Evolutionary conservation across 23 tunicate genomes (phyloP), one percentile per base, ranked within the genome.

Genomic region (Halocynthia aurantium): DNA sequence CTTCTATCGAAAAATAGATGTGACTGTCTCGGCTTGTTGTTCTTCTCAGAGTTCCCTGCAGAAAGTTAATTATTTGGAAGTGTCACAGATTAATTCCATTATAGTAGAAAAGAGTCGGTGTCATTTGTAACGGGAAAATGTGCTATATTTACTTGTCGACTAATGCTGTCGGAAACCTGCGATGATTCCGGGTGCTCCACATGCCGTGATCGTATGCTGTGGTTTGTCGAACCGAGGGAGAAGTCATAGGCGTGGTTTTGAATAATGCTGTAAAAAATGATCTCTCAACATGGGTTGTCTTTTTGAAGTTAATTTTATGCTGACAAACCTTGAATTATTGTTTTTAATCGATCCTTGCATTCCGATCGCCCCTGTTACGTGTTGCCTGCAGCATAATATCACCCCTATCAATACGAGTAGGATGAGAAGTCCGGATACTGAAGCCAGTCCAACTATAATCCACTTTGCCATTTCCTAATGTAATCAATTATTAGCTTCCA

Each of bases 1-100:
- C 92, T 10, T 86, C 92, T 58, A 86, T 86, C 7, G 92, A 86
- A 63, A 86, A 86, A 69, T 86, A 86, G n/a, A 86, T 86, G 70
- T 81, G 85, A 58, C 92, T 86, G 61, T 86, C 92, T 57, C 82
- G 61, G 67, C 84, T 86, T 57, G 82, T 70, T 7, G 80, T 82
- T 6, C 61, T 65, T 12, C 81, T 63, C 8, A 81, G 70, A 6
- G 85, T 76, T 22, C 69, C 92, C 92, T 86, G 73, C 22, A 54
- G 11, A 50, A 53, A 60, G 64, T 60, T 60, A 4, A 15, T n/a
- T 4, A 60, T 15, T 15, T 4, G 17, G 4, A 15, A 60, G 17
- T 15, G 2, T 2, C 19, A 15, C 20, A 1, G 22, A 11, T 55
- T 15, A 55, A 15, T 4, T 2, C 15, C 0, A 15, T n/a, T 55